Conservation (phyloP, 2,797 vertebrate species). For the Neomorphus geoffroyi region DNA sequence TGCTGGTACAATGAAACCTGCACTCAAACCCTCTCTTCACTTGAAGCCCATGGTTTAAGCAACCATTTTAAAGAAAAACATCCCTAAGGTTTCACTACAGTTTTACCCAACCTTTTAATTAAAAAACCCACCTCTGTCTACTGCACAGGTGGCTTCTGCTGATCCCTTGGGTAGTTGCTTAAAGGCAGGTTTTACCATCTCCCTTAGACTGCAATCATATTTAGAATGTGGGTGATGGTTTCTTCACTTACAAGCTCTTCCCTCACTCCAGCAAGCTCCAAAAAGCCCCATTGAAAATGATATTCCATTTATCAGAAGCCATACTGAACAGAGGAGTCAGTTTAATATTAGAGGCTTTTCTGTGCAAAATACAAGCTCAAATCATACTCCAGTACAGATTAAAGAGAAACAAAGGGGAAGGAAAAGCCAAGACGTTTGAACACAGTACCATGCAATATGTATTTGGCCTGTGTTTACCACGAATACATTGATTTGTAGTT, state of each 20-base stretch:
- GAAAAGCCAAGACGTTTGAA: conserved; percentile 23
- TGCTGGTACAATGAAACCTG: conserved; percentile 22
- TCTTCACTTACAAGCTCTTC: conserved; percentile 47
- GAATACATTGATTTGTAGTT: background rate
- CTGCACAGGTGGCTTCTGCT: background rate
- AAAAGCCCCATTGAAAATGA: conserved; percentile 18
- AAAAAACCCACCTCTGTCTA: conserved; percentile 6
- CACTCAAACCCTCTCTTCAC: background rate
- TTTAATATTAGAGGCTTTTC: conserved; percentile 26
- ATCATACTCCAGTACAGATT: background rate
- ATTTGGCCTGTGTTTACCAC: conserved; percentile 2
- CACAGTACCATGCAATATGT: background rate
- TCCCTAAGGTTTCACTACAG: background rate
- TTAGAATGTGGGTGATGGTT: conserved; percentile 8
- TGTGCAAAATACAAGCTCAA: conserved; percentile 2
- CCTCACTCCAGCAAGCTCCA: conserved; percentile 10
- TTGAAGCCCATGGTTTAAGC: conserved; percentile 14
- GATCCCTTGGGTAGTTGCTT: conserved; percentile 18
- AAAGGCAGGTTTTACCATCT: conserved; percentile 3
- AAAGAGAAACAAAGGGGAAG: conserved; percentile 11
- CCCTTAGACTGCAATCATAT: background rate
- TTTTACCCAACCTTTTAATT: conserved; percentile 56
- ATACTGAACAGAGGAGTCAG: background rate
- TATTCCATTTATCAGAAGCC: conserved; percentile 25
- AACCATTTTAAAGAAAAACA: conserved; percentile 36